These are phyloP conservation scores for Anthophora plumipes DNA, from an alignment of 2,888 invertebrate species.

Conservation along the genomic window DNA sequence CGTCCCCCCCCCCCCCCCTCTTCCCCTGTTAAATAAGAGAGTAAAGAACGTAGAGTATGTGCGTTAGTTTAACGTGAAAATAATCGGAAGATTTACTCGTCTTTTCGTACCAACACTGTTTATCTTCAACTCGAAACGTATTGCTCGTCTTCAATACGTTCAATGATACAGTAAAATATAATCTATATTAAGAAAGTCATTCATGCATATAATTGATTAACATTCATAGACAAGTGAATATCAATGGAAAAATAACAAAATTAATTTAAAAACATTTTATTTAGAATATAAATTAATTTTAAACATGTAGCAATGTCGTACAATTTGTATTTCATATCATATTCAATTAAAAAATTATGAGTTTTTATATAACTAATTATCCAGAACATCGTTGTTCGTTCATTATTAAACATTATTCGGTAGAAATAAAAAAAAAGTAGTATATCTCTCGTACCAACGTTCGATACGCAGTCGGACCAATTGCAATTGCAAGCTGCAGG, in stretches of 20 bases:
- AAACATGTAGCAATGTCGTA: too few relatives aligned
- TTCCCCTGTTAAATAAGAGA: neutral
- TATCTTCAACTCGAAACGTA: neutral
- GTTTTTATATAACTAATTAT: too few relatives aligned
- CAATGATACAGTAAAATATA: neutral
- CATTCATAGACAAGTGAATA: neutral
- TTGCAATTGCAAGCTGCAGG: neutral
- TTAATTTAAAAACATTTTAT: neutral
- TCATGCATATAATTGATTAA: neutral
- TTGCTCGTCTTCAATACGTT: neutral
- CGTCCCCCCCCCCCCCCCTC: too few relatives aligned
- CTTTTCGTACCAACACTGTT: neutral
- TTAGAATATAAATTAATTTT: too few relatives aligned
- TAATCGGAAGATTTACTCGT: neutral
- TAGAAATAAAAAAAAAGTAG: neutral
- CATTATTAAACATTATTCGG: too few relatives aligned
- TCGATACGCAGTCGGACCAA: neutral
- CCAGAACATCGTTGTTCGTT: too few relatives aligned
- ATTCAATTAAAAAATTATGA: too few relatives aligned
- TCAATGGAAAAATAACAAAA: neutral
- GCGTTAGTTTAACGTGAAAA: neutral
- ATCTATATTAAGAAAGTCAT: too few relatives aligned
- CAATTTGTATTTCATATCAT: too few relatives aligned
- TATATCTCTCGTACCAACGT: too few relatives aligned
- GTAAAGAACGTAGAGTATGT: neutral